A percentile compares a stretch with the other conserved stretches of the same genome.
Evolutionary conservation across 2,797 vertebrate species (phyloP).

Genomic region (Epinephelus malabaricus): DNA sequence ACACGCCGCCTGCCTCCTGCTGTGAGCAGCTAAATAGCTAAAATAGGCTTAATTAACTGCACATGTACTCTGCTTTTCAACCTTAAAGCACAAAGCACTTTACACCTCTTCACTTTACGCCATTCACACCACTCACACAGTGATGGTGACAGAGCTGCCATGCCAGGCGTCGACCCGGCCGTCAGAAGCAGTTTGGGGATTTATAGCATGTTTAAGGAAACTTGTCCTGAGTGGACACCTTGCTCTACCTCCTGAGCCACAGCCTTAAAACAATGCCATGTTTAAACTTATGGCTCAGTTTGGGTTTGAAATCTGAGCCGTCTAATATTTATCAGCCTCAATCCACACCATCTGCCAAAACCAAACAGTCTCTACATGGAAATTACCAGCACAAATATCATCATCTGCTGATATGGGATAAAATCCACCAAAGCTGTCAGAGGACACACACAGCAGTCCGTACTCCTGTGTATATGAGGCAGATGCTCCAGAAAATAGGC

Average conservation of each 20-base stretch:
- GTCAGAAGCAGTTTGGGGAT: not conserved
- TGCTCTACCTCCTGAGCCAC: not conserved
- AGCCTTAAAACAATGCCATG: not conserved
- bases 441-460: slow-evolving; percentile 28
- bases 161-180: not conserved
- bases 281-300: slow-evolving; percentile 2
- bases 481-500: slow-evolving; percentile 12
- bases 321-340: slow-evolving; percentile 87
- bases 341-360: slow-evolving; percentile 86
- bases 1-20: not conserved
- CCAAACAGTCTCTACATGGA: slow-evolving; percentile 42
- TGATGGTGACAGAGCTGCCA: not conserved
- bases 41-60: not conserved
- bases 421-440: slow-evolving; percentile 51
- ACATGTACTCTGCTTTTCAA: not conserved
- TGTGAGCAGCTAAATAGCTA: not conserved
- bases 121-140: not conserved
- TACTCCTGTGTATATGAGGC: not conserved
- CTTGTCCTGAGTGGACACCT: not conserved
- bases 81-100: not conserved
- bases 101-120: not conserved
- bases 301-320: slow-evolving; percentile 39
- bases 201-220: not conserved
- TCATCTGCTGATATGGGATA: slow-evolving; percentile 50
- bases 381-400: slow-evolving; percentile 62